Evolutionary conservation across 2,888 invertebrate species (phyloP).

Genomic region (Thereva unica): DNA sequence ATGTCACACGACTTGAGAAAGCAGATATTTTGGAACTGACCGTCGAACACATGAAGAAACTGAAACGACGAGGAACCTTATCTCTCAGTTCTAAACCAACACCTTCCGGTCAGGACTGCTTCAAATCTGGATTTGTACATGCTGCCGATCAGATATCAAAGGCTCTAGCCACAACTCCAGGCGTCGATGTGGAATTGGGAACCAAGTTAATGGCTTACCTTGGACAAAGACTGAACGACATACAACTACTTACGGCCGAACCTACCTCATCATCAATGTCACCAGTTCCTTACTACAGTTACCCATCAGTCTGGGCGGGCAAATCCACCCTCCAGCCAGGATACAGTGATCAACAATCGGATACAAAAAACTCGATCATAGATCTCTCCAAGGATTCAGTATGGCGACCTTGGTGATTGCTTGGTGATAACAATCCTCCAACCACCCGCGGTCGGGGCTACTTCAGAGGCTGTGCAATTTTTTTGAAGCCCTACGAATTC

Average conservation of each 20-base stretch:
- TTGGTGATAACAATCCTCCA: neutral
- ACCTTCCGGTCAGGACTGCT: slow-evolving; percentile 78
- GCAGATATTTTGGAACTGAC: slow-evolving; percentile 86
- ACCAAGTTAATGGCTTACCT: slow-evolving; percentile 88
- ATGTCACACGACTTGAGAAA: slow-evolving; percentile 83
- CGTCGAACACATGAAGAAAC: slow-evolving; percentile 81
- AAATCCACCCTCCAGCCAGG: neutral
- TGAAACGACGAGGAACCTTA: slow-evolving; percentile 70
- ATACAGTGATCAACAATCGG: neutral
- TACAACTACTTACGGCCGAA: slow-evolving; percentile 42
- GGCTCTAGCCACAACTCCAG: slow-evolving; percentile 78
- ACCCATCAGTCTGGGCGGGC: neutral
- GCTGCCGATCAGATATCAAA: slow-evolving; percentile 88
- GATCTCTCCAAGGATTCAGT: slow-evolving; percentile 21
- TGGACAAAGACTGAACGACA: slow-evolving; percentile 75
- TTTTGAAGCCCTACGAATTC: slow-evolving; percentile 5
- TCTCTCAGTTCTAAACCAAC: slow-evolving; percentile 56
- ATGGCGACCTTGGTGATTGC: slow-evolving; percentile 18
- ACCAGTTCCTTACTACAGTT: neutral
- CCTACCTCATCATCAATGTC: slow-evolving; percentile 12
- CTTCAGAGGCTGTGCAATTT: slow-evolving; percentile 25
- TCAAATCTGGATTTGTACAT: slow-evolving; percentile 86
- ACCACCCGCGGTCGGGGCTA: neutral
- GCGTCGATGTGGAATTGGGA: slow-evolving; percentile 79
- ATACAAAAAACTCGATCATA: slow-evolving; percentile 15